Evolutionary conservation across 1,140 invertebrate genomes (phyloP).

Genomic region (Heliconius congener): DNA sequence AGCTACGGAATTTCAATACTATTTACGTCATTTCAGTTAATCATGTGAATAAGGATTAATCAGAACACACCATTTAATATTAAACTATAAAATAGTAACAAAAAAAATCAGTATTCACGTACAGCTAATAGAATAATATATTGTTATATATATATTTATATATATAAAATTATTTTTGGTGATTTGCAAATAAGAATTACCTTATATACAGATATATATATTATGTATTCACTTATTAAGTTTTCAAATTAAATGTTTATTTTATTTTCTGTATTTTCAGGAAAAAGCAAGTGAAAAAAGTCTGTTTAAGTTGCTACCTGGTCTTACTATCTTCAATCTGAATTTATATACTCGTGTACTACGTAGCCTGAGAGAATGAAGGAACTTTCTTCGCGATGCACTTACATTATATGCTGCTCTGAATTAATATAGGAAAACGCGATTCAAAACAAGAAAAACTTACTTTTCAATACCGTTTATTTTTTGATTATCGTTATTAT

Average conservation of each 20-base stretch:
- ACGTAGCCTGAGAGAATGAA: not conserved
- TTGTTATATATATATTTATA: too few species aligned
- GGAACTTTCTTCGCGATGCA: not conserved
- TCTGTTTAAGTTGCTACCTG: not conserved
- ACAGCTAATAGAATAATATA: too few species aligned
- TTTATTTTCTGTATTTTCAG: too few species aligned
- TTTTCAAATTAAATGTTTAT: too few species aligned
- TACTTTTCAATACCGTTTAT: too few species aligned
- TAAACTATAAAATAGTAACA: too few species aligned
- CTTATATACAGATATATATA: too few species aligned
- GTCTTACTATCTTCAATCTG: not conserved
- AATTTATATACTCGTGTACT: not conserved
- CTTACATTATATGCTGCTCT: not conserved
- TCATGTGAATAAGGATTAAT: slow-evolving; percentile 26
- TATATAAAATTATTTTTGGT: too few species aligned
- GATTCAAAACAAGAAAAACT: too few species aligned
- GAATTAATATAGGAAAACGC: too few species aligned
- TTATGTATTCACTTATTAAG: too few species aligned
- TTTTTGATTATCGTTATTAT: not conserved
- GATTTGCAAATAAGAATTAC: not conserved
- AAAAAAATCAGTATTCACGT: too few species aligned
- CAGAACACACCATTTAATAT: not conserved
- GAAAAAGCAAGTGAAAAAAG: not conserved
- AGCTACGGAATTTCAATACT: slow-evolving; percentile 44
- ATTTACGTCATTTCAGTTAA: slow-evolving; percentile 39